Evolutionary conservation across 2,113 vertebrate species (phyloP).

Genomic region (Atractosteus spatula): DNA sequence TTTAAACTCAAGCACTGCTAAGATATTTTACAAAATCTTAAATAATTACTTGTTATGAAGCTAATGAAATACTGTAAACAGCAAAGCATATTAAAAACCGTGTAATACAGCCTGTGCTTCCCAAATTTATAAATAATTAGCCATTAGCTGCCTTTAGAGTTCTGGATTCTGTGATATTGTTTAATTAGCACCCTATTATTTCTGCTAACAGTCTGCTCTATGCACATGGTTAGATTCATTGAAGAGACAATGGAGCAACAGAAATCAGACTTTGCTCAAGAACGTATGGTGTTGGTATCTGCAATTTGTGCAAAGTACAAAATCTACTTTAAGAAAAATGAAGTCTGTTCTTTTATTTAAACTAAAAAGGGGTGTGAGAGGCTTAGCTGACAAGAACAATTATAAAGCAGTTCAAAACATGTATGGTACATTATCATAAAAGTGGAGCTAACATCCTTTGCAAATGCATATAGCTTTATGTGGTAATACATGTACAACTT

Average conservation of each 20-base stretch:
- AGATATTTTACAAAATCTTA: neutral
- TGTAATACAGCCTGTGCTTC: constrained; percentile 18
- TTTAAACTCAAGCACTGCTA: too few species aligned
- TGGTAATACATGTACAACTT: neutral
- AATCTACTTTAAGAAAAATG: too few species aligned
- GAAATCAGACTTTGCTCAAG: neutral
- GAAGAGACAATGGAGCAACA: neutral
- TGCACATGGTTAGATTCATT: constrained; percentile 1
- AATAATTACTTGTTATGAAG: constrained; percentile 1
- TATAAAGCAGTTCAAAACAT: too few species aligned
- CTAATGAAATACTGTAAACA: constrained; percentile 1
- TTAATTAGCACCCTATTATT: constrained; percentile 23
- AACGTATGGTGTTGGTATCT: constrained; percentile 6
- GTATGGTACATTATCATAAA: too few species aligned
- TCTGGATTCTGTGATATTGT: constrained; percentile 2
- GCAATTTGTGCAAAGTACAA: neutral
- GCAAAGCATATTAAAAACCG: constrained; percentile 15
- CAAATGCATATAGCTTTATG: too few species aligned
- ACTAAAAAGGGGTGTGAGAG: too few species aligned
- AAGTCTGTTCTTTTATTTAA: too few species aligned
- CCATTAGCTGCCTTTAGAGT: constrained; percentile 20
- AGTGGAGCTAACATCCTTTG: too few species aligned
- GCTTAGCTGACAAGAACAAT: too few species aligned
- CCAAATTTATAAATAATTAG: constrained; percentile 27
- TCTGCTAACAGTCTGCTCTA: constrained; percentile 9